These are phyloP conservation scores for Sminthurinus signatus DNA, from an alignment of 1,140 invertebrate species.

Conservation along the genomic window DNA sequence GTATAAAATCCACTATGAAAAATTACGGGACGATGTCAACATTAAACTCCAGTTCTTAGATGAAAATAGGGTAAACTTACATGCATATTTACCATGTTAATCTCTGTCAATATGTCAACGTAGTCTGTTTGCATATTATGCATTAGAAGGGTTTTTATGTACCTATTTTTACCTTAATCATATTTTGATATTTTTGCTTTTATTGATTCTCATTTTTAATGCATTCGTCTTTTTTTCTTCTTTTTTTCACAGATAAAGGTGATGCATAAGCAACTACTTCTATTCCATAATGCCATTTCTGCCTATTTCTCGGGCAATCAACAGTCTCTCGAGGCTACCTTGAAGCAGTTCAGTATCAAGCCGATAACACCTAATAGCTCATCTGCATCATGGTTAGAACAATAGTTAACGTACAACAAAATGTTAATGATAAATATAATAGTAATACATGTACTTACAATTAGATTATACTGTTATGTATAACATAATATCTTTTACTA, in stretches of 20 bases:
- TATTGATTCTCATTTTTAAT: no score
- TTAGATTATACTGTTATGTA: no score
- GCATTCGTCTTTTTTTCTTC: slow-evolving; percentile 18
- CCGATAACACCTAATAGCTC: slow-evolving; percentile 65
- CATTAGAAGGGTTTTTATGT: no score
- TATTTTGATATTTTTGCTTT: neutral
- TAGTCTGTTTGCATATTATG: no score
- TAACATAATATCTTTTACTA: no score
- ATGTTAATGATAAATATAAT: no score
- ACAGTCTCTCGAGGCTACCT: slow-evolving; percentile 81
- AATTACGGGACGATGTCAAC: slow-evolving; percentile 81
- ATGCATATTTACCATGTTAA: no score
- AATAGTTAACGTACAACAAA: slow-evolving; percentile 46
- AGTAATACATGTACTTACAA: no score
- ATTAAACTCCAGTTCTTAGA: slow-evolving; percentile 93
- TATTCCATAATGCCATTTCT: slow-evolving; percentile 93
- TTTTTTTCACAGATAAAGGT: slow-evolving; percentile 80
- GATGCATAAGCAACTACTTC: slow-evolving; percentile 92
- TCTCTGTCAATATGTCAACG: no score
- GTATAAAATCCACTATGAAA: slow-evolving; percentile 85
- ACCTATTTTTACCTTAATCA: neutral
- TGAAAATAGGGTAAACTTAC: slow-evolving; percentile 84
- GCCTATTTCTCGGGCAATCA: slow-evolving; percentile 96
- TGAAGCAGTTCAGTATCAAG: slow-evolving; percentile 94
- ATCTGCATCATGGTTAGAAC: slow-evolving; percentile 69